Evolutionary conservation across 2,113 vertebrate genomes (phyloP), one percentile per base, ranked within the genome.

Genomic region (Columba livia): DNA sequence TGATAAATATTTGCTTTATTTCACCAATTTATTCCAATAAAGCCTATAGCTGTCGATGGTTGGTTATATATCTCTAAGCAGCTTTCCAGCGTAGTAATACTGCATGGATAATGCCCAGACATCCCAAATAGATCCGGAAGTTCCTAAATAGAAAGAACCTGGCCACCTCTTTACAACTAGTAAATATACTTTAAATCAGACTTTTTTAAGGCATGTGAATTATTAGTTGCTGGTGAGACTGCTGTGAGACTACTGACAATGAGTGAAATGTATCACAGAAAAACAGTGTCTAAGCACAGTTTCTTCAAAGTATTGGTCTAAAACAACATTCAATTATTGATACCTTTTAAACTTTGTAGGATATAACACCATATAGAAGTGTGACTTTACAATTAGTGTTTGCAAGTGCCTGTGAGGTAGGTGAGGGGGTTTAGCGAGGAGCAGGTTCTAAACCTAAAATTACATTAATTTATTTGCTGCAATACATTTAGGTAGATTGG

Each of bases 371-470:
- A 69, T 1, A 28, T 15, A 58, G 72, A 97, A 92, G 96, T 97
- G 97, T 96, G 96, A 97, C 83, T 97, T 97, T 89, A 93, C 93
- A 95, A 97, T 98, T 95, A 96, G 89, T 88, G 81, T 96, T 95
- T 86, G 79, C 50, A 96, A 97, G 92, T 88, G 91, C 79, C 69
- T 97, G 89, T 96, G 95, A 97, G 78, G 89, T 90, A 96, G 93
- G 96, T 96, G 93, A 97, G 67, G 94, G 89, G 79, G 87, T 96
- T 97, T 94, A 95, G 87, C 93, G 96, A 95, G 69, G 70, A 29
- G 50, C 58, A 81, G 67, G 81, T 79, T 95, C 96, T 79, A 91
- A 96, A 95, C 58, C 79, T 96, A 97, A 97, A 97, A 97, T 98
- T 89, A 89, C 84, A 90, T 91, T 95, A 96, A 90, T 92, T 89